Evolutionary conservation across 2,888 invertebrate species (phyloP).

Genomic region (Smittia sp.): DNA sequence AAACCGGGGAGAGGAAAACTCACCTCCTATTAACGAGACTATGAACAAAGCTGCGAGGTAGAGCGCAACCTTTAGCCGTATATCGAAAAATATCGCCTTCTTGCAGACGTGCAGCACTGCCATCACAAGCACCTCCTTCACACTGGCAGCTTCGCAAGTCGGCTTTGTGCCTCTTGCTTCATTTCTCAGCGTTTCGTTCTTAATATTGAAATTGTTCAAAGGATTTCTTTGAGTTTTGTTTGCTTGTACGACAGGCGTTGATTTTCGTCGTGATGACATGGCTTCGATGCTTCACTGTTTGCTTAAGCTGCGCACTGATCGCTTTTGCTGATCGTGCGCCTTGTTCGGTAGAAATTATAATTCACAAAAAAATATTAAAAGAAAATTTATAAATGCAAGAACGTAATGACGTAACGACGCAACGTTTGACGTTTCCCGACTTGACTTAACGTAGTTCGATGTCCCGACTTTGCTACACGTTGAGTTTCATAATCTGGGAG

Average conservation of each 20-base stretch:
- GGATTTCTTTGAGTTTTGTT: conserved; percentile 46
- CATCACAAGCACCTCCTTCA: conserved; percentile 75
- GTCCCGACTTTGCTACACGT: too few species aligned
- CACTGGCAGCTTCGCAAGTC: conserved; percentile 76
- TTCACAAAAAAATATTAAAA: too few species aligned
- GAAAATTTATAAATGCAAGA: too few species aligned
- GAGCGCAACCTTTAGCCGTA: conserved; percentile 77
- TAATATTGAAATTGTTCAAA: conserved; percentile 62
- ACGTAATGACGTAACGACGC: too few species aligned
- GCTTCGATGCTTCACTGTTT: background rate
- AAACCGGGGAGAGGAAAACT: too few species aligned
- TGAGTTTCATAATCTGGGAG: too few species aligned
- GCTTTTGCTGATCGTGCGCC: too few species aligned
- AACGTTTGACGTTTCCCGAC: too few species aligned
- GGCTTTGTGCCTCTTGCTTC: conserved; percentile 73
- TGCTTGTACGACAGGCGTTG: conserved; percentile 48
- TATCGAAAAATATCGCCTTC: conserved; percentile 81
- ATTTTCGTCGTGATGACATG: conserved; percentile 54
- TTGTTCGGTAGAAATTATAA: too few species aligned
- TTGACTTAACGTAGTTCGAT: too few species aligned
- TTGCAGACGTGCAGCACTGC: conserved; percentile 85
- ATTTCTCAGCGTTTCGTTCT: conserved; percentile 52
- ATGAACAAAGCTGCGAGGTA: conserved; percentile 81
- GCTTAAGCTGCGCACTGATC: background rate
- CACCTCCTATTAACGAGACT: conserved; percentile 67